Conservation (phyloP, 37 sponge, comb jelly and placozoan species). For the Tethya wilhelma region DNA sequence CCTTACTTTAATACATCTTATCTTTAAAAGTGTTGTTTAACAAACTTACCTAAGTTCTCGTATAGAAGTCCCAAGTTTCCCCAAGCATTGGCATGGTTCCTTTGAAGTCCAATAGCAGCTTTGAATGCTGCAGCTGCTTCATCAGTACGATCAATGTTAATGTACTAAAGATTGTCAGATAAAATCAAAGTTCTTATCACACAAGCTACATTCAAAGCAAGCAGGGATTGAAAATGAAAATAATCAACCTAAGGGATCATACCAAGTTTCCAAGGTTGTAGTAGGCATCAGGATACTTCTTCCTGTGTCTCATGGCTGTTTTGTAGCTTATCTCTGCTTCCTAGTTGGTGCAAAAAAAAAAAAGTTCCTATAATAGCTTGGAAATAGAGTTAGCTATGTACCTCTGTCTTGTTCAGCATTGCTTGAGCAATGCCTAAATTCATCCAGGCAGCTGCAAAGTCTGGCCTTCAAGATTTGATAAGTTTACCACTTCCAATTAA, state of each 20-base stretch:
- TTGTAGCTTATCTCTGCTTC: constrained; percentile 70
- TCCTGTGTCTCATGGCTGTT: constrained; percentile 65
- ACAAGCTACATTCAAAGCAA: neutral
- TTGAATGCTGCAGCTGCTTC: constrained; percentile 55
- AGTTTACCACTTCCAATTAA: neutral
- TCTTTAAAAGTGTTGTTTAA: no score
- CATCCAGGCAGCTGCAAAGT: constrained; percentile 92
- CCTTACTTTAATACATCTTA: neutral
- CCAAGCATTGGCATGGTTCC: constrained; percentile 69
- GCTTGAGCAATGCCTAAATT: constrained; percentile 85
- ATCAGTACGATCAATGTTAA: constrained; percentile 38
- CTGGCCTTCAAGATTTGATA: constrained; percentile 13
- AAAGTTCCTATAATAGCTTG: neutral
- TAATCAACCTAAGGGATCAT: neutral
- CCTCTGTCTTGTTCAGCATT: constrained; percentile 38
- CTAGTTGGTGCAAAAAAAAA: neutral
- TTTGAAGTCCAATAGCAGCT: constrained; percentile 49
- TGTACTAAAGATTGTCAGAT: constrained; percentile 34
- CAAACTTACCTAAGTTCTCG: constrained; percentile 52
- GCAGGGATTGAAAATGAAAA: neutral
- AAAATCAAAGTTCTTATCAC: neutral
- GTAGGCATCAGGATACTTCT: constrained; percentile 79
- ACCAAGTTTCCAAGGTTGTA: constrained; percentile 89
- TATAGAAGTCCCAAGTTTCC: constrained; percentile 71
- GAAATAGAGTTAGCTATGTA: constrained; percentile 1